These are phyloP conservation scores for Acronicta alni DNA, from an alignment of 2,888 invertebrate species.

Conservation along the genomic window DNA sequence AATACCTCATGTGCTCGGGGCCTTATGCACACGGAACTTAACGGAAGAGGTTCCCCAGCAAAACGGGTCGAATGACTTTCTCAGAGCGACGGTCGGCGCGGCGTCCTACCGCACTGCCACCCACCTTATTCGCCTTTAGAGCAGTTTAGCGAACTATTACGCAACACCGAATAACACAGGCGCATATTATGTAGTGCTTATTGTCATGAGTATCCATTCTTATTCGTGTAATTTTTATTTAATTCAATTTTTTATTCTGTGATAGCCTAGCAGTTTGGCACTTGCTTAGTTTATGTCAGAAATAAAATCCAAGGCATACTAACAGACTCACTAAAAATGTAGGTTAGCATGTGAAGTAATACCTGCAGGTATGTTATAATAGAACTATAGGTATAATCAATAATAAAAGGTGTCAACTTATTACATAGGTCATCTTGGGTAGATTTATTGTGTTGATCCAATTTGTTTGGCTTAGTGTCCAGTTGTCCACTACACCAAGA, in stretches of 20 bases:
- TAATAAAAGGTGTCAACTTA: too few relatives aligned
- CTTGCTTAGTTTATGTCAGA: too few relatives aligned
- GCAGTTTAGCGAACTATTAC: constrained; percentile 65
- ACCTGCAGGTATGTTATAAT: too few relatives aligned
- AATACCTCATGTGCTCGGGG: constrained; percentile 28
- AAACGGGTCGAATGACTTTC: constrained; percentile 76
- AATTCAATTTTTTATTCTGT: not conserved
- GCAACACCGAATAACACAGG: constrained; percentile 60
- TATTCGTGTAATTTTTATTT: constrained; percentile 17
- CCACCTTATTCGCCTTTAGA: constrained; percentile 63
- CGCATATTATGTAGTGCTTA: constrained; percentile 54
- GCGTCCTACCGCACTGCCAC: constrained; percentile 59
- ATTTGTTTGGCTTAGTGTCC: too few relatives aligned
- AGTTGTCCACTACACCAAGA: too few relatives aligned
- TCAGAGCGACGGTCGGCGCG: constrained; percentile 61
- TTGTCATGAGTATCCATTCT: not conserved
- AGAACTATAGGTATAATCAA: too few relatives aligned
- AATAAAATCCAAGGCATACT: too few relatives aligned
- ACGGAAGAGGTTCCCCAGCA: constrained; percentile 66
- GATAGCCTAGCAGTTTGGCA: not conserved
- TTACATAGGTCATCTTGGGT: too few relatives aligned
- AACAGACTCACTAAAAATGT: too few relatives aligned
- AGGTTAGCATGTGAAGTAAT: too few relatives aligned
- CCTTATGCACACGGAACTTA: constrained; percentile 56
- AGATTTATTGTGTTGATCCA: too few relatives aligned